Conservation (phyloP, 2,113 vertebrate genomes). For the Turnix velox region DNA sequence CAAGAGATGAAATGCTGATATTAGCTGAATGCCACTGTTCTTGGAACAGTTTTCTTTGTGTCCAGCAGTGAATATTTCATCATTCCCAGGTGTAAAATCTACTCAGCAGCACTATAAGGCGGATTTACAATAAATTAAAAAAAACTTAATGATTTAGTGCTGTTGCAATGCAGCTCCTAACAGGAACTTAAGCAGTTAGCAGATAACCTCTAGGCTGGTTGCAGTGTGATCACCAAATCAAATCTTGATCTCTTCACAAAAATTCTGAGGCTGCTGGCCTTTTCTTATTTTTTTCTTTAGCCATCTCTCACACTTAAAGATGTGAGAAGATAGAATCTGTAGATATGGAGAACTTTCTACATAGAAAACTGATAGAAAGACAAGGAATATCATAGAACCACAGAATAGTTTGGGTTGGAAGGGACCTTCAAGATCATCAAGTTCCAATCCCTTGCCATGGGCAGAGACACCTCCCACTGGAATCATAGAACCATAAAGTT, state of each 20-base stretch:
- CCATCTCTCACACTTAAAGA: background rate
- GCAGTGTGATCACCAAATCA: background rate
- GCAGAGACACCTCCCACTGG: no score
- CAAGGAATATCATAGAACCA: no score
- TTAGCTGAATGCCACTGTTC: conserved; percentile 15
- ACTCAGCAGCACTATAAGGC: background rate
- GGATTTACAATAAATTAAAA: conserved; percentile 24
- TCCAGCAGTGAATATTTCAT: conserved; percentile 41
- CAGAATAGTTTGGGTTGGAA: no score
- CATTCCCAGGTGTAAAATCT: conserved; percentile 45
- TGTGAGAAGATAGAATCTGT: background rate
- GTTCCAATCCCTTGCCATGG: no score
- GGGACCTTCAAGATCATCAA: no score
- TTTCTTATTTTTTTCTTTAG: background rate
- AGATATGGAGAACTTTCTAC: background rate
- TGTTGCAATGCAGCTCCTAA: background rate
- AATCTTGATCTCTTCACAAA: background rate
- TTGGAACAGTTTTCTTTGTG: conserved; percentile 27
- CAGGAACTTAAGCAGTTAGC: background rate
- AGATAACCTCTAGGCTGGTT: background rate
- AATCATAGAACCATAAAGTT: no score
- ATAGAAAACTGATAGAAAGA: background rate
- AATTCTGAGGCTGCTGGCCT: background rate
- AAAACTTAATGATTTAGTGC: conserved; percentile 9
- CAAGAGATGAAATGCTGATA: conserved; percentile 29